These are phyloP conservation scores for Gila robusta DNA, from an alignment of 2,797 vertebrate genomes.

Conservation along the genomic window DNA sequence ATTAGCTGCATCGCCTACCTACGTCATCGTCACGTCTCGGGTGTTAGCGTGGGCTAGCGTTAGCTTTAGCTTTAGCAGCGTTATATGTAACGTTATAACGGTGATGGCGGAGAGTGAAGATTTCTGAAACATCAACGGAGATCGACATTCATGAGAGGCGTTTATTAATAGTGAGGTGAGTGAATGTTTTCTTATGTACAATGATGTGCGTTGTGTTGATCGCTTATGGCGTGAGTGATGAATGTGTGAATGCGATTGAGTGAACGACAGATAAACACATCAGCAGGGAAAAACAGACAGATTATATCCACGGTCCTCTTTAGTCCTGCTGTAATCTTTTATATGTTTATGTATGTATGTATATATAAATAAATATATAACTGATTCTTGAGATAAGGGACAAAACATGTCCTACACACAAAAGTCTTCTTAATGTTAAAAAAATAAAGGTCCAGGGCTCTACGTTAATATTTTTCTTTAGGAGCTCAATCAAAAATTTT, in stretches of 20 bases:
- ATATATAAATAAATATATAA: no score
- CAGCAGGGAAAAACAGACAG: neutral
- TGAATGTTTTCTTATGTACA: neutral
- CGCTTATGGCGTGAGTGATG: neutral
- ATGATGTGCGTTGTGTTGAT: neutral
- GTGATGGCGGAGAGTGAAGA: neutral
- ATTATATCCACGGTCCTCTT: neutral
- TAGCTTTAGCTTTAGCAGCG: neutral
- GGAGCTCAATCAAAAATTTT: no score
- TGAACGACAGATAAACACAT: neutral
- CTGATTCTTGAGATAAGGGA: no score
- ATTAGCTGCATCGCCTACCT: neutral
- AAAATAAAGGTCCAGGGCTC: no score
- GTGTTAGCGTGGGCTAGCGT: neutral
- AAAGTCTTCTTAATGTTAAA: no score
- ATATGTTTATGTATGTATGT: no score
- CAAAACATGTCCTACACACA: no score
- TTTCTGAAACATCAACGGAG: neutral
- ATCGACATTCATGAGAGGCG: neutral
- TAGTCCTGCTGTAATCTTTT: neutral
- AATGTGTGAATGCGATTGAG: constrained; percentile 7
- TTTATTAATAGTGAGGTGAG: constrained; percentile 10
- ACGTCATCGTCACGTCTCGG: neutral
- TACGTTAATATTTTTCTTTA: no score
- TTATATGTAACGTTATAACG: constrained; percentile 6